These are phyloP conservation scores for Drosophila meridionalis DNA, from an alignment of 2,888 invertebrate species.

Conservation along the genomic window DNA sequence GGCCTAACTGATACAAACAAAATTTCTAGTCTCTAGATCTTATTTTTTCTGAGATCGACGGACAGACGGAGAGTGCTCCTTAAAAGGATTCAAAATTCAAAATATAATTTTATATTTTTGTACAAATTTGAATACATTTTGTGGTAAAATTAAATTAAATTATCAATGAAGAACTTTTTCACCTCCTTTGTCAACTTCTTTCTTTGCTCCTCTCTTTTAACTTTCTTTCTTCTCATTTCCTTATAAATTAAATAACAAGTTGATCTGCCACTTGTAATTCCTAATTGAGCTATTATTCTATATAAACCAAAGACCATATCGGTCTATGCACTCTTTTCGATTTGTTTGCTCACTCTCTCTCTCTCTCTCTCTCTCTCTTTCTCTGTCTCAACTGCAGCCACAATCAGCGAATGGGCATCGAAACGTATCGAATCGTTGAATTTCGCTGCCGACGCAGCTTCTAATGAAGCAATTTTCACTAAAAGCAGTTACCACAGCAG, in stretches of 20 bases:
- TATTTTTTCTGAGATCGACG: too few relatives aligned
- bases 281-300: constrained; percentile 32
- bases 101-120: too few relatives aligned
- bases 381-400: constrained; percentile 27
- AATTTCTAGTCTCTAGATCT: too few relatives aligned
- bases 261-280: neutral
- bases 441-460: constrained; percentile 47
- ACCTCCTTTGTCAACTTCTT: neutral
- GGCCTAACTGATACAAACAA: too few relatives aligned
- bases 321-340: constrained; percentile 7
- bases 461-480: constrained; percentile 79
- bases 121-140: too few relatives aligned
- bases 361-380: neutral
- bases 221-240: neutral
- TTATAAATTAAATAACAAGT: neutral
- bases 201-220: neutral
- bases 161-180: too few relatives aligned
- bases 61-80: too few relatives aligned
- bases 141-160: too few relatives aligned
- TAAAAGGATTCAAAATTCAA: too few relatives aligned
- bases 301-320: neutral
- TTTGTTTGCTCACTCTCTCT: neutral
- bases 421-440: constrained; percentile 41
- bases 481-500: constrained; percentile 72
- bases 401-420: constrained; percentile 51